phyloP scores from a whole-genome alignment of 2,113 vertebrate genomes.

The Tichodroma muraria region DNA sequence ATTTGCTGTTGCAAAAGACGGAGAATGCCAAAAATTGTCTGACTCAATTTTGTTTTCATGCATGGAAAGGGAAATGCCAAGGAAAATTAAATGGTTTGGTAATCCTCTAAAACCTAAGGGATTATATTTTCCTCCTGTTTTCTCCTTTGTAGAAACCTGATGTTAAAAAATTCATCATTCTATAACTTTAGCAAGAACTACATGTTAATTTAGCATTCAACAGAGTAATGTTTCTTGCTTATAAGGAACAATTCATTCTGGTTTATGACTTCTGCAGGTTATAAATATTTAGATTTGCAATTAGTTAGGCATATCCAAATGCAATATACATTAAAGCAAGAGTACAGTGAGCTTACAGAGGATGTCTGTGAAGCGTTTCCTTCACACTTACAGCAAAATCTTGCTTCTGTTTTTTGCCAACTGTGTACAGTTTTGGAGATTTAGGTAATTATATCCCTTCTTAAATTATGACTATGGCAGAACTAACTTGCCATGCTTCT shows the following conservation, averaged over 20 bases:
- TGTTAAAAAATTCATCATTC: conserved; percentile 43
- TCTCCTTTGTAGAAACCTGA: conserved; percentile 21
- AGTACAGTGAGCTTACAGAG: conserved; percentile 1
- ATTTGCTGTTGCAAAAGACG: not conserved
- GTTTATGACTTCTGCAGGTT: conserved; percentile 34
- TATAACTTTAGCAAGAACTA: conserved; percentile 11
- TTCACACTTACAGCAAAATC: conserved; percentile 47
- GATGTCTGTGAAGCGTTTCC: conserved; percentile 31
- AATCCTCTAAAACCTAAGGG: conserved; percentile 36
- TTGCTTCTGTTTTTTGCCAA: conserved; percentile 6
- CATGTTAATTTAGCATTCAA: conserved; percentile 19
- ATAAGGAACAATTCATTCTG: conserved; percentile 29
- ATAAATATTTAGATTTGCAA: conserved; percentile 44
- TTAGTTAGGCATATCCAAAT: conserved; percentile 39
- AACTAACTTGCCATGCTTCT: conserved; percentile 19
- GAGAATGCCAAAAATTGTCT: conserved; percentile 14
- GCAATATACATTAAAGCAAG: conserved; percentile 17
- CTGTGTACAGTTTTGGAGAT: conserved; percentile 28
- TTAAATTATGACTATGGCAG: conserved; percentile 37
- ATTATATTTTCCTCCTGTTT: conserved; percentile 43
- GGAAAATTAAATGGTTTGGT: conserved; percentile 47
- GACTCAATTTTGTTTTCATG: conserved; percentile 13
- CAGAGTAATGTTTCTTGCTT: conserved; percentile 30
- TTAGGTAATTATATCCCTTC: conserved; percentile 47
- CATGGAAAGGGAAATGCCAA: conserved; percentile 20